Evolutionary conservation across 2,888 invertebrate species (phyloP).

Genomic region (Rotaria macrura): DNA sequence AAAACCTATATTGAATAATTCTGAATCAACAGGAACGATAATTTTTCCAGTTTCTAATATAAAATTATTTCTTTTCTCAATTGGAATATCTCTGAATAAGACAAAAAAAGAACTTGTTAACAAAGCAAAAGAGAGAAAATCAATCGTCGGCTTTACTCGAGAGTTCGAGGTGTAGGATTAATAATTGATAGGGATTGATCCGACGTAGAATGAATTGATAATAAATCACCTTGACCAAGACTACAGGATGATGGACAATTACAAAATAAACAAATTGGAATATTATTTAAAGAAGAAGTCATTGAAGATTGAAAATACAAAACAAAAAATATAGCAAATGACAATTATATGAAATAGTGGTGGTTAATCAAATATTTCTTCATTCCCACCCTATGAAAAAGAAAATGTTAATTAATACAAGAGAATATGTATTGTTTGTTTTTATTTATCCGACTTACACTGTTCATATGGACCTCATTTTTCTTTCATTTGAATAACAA

Average conservation of each 20-base stretch:
- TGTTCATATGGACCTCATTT: neutral
- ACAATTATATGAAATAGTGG: neutral
- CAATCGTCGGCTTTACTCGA: neutral
- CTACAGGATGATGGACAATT: neutral
- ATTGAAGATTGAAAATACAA: neutral
- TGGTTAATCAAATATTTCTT: neutral
- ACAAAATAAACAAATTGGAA: slow-evolving; percentile 13
- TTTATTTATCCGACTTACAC: neutral
- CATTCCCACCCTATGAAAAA: neutral
- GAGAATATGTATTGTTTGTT: neutral
- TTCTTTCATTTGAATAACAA: neutral
- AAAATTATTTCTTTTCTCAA: neutral
- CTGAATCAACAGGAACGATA: neutral
- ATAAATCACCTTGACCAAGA: slow-evolving; percentile 9
- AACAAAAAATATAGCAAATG: neutral
- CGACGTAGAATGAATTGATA: neutral
- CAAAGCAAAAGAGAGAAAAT: too few relatives aligned
- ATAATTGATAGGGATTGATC: neutral
- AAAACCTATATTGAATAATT: neutral
- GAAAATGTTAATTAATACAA: neutral
- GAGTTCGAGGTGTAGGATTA: neutral
- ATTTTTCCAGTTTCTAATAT: neutral
- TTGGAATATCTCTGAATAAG: neutral
- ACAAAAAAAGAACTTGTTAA: too few relatives aligned
- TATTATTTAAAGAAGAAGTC: neutral